These are phyloP conservation scores for Megathymus violae DNA, from an alignment of 1,140 invertebrate genomes.

Conservation along the genomic window DNA sequence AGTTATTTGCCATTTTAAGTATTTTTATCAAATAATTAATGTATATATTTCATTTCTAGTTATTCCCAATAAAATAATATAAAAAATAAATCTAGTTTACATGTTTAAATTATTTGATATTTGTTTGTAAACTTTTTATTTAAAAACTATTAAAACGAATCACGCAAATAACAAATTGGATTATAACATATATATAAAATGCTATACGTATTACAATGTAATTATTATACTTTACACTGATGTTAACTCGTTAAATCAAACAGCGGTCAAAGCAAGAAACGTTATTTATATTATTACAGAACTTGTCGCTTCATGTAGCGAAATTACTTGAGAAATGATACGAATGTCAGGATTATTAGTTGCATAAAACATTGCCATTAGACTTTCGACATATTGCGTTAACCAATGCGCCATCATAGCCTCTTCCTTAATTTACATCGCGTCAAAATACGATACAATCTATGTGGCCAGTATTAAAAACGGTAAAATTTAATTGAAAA, in stretches of 20 bases:
- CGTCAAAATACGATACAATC: background rate
- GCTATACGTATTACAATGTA: background rate
- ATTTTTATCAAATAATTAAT: too few relatives aligned
- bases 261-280: conserved; percentile 2
- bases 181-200: too few relatives aligned
- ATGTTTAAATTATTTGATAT: too few relatives aligned
- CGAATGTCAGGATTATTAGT: conserved; percentile 26
- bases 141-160: too few relatives aligned
- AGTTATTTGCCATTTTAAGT: too few relatives aligned
- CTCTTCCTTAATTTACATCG: background rate
- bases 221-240: background rate
- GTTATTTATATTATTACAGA: conserved; percentile 1
- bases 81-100: too few relatives aligned
- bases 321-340: conserved; percentile 11
- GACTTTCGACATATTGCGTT: background rate
- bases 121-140: too few relatives aligned
- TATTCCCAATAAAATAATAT: too few relatives aligned
- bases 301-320: background rate
- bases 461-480: too few relatives aligned
- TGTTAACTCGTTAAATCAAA: background rate
- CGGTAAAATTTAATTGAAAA: too few relatives aligned
- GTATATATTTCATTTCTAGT: too few relatives aligned
- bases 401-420: background rate
- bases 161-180: too few relatives aligned
- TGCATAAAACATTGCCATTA: conserved; percentile 18